phyloP scores from a whole-genome alignment of 2,888 invertebrate species.

The Coelinius sp. region DNA sequence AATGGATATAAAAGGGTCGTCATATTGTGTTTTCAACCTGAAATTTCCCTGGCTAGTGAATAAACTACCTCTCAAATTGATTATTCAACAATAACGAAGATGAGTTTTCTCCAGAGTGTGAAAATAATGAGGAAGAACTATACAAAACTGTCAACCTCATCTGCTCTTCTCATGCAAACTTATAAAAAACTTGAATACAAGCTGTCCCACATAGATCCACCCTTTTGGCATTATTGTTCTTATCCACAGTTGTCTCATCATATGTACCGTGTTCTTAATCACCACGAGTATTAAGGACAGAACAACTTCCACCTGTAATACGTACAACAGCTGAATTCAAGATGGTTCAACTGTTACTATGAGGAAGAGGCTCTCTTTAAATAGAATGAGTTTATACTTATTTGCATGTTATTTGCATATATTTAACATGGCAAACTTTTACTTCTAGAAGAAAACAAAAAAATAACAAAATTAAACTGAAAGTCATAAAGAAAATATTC shows the following conservation, averaged over 20 bases:
- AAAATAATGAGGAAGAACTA: too few relatives aligned
- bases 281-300: slow-evolving; percentile 40
- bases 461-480: not conserved
- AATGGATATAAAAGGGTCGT: too few relatives aligned
- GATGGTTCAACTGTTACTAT: not conserved
- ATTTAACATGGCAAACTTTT: too few relatives aligned
- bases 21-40: too few relatives aligned
- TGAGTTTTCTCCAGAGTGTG: too few relatives aligned
- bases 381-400: not conserved
- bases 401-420: not conserved
- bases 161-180: not conserved
- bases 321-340: not conserved
- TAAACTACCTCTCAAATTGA: too few relatives aligned
- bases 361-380: not conserved
- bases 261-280: slow-evolving; percentile 40
- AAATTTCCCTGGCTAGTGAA: too few relatives aligned
- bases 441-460: not conserved
- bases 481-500: not conserved
- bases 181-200: not conserved
- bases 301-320: slow-evolving; percentile 31
- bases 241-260: slow-evolving; percentile 24
- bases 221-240: slow-evolving; percentile 25
- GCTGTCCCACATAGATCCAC: not conserved
- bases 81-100: too few relatives aligned
- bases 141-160: not conserved